phyloP scores from a whole-genome alignment of 2,113 vertebrate species.

The Suncus etruscus region DNA sequence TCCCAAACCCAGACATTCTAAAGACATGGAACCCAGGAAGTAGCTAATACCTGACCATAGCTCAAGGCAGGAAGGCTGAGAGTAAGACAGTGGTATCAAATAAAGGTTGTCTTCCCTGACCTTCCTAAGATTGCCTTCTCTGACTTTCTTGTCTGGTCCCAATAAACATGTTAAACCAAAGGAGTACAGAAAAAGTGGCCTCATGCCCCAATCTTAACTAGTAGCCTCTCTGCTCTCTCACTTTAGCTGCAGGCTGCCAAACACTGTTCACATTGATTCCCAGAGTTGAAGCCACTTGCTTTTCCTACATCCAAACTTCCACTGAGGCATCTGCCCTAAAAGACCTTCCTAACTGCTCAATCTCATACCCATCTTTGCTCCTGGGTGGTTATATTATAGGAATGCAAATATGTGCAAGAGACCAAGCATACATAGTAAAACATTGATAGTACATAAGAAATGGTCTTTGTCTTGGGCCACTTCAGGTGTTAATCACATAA shows the following conservation, averaged over 20 bases:
- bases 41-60: not conserved
- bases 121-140: too few species aligned
- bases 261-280: not conserved
- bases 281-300: not conserved
- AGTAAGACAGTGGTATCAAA: fast-evolving
- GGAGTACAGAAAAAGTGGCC: too few species aligned
- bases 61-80: not conserved
- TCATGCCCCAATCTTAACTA: not conserved
- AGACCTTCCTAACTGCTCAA: not conserved
- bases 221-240: fast-evolving
- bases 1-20: not conserved
- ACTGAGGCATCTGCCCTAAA: not conserved
- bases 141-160: not conserved
- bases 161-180: not conserved
- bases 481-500: slow-evolving; percentile 1
- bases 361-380: not conserved
- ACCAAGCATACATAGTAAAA: not conserved
- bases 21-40: not conserved
- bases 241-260: too few species aligned
- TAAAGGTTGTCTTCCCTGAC: not conserved
- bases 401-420: not conserved
- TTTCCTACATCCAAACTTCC: not conserved
- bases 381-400: not conserved
- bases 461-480: not conserved
- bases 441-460: not conserved